These are phyloP conservation scores for Trisateles emortualis DNA, from an alignment of 2,888 invertebrate genomes.

Conservation along the genomic window DNA sequence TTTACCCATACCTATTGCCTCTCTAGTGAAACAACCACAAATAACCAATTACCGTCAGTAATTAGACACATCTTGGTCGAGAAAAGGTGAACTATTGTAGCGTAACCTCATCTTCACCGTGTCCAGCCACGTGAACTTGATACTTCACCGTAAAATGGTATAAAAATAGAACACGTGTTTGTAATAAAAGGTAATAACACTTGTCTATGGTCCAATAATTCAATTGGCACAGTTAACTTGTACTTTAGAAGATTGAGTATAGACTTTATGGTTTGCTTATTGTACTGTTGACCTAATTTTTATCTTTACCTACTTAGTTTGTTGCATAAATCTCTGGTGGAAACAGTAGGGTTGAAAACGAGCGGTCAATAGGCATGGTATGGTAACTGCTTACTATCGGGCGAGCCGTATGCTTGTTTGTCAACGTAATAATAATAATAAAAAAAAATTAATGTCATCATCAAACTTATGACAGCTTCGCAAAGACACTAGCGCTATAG, in stretches of 20 bases:
- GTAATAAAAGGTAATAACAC: not conserved
- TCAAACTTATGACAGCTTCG: no score
- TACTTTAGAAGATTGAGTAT: not conserved
- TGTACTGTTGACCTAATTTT: not conserved
- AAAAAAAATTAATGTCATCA: no score
- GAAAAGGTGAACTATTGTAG: not conserved
- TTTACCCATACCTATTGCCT: no score
- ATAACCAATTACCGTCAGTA: not conserved
- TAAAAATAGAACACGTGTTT: conserved; percentile 2
- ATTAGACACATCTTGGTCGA: not conserved
- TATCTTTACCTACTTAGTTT: no score
- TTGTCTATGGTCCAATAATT: conserved; percentile 1
- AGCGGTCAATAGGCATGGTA: no score
- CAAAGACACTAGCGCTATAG: no score
- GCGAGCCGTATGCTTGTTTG: no score
- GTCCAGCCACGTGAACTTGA: not conserved
- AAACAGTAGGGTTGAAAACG: no score
- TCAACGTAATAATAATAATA: no score
- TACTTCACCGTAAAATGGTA: conserved; percentile 1
- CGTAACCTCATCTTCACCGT: not conserved
- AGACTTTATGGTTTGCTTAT: not conserved
- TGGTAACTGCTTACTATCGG: no score
- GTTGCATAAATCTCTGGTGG: no score
- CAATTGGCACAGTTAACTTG: not conserved
- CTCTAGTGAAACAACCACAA: not conserved